Conservation (phyloP, 2,113 vertebrate genomes). For the Cochlearius cochlearius region DNA sequence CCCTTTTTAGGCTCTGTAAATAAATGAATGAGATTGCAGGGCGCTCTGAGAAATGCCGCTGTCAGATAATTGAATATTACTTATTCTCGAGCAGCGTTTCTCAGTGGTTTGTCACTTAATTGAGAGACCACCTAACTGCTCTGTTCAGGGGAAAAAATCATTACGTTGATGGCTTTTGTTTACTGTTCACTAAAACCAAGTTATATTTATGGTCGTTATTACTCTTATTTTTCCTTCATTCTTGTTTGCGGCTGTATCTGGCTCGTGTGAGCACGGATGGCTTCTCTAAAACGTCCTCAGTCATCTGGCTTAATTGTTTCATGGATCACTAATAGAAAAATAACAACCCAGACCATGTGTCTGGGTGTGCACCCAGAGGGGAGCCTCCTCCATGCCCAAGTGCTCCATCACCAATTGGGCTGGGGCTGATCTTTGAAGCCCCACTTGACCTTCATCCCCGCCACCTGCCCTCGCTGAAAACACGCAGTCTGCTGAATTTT, state of each 20-base stretch:
- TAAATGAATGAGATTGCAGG: neutral
- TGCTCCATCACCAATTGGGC: neutral
- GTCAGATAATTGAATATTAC: neutral
- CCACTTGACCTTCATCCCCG: fast-evolving
- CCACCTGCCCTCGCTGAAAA: neutral
- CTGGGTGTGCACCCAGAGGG: fast-evolving
- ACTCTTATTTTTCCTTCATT: neutral
- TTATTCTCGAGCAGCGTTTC: neutral
- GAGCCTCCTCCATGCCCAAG: neutral
- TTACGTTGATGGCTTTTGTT: neutral
- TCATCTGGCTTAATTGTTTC: neutral
- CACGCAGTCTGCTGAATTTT: neutral
- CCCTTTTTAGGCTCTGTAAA: neutral
- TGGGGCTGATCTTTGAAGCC: neutral
- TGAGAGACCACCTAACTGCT: neutral
- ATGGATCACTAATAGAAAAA: neutral
- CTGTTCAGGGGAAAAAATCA: neutral
- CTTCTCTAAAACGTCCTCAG: neutral
- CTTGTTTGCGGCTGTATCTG: neutral
- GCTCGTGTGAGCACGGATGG: neutral
- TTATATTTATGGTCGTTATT: neutral
- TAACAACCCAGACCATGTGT: neutral
- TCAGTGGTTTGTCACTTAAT: neutral
- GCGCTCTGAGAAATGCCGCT: neutral
- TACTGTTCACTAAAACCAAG: neutral